A percentile compares a stretch with the other conserved stretches of the same genome.
Conservation (phyloP, 2,888 invertebrate species). For the Eubasilissa splendida region DNA sequence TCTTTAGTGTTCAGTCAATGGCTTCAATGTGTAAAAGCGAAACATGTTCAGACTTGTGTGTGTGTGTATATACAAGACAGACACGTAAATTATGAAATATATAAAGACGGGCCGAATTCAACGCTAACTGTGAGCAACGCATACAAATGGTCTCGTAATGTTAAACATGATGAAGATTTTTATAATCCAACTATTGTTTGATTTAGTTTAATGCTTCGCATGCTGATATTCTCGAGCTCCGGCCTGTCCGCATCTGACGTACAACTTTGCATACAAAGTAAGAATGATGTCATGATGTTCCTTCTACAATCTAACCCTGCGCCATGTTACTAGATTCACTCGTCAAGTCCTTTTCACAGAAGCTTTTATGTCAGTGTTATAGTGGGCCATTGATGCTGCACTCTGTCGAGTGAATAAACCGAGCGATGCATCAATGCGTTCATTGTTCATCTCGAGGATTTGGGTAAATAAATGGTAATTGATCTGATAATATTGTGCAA, state of each 20-base stretch:
- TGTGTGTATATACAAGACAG: neutral
- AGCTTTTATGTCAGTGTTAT: conserved; percentile 24
- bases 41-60: neutral
- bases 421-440: neutral
- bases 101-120: conserved; percentile 26
- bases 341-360: neutral
- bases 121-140: neutral
- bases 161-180: conserved; percentile 22
- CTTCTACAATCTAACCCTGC: conserved; percentile 4
- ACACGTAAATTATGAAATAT: conserved; percentile 11
- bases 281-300: conserved; percentile 46
- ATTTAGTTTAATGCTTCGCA: conserved; percentile 30
- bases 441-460: neutral
- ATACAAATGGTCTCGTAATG: conserved; percentile 35
- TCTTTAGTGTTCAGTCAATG: neutral
- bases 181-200: conserved; percentile 38
- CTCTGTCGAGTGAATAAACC: neutral
- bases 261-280: conserved; percentile 50
- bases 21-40: neutral
- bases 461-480: neutral
- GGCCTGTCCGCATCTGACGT: conserved; percentile 41
- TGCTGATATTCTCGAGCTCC: conserved; percentile 17
- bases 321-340: conserved; percentile 16
- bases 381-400: neutral
- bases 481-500: conserved; percentile 6